Base-by-base conservation (phyloP, 2,113 vertebrate species). In the Callithrix jacchus region DNA sequence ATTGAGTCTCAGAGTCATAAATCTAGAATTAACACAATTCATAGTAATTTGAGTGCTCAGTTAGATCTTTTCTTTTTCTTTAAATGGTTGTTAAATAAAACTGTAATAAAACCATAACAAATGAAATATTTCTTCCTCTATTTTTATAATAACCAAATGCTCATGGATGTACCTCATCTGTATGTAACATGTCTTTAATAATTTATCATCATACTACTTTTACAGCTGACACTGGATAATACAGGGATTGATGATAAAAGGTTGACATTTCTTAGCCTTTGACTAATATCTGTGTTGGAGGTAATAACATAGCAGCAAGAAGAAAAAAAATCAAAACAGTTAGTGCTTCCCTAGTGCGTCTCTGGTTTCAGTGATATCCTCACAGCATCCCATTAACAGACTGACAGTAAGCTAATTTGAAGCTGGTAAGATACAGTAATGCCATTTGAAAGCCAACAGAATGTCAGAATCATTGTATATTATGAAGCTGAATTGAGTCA, bases 361-460 rank as follows among this genome's bases (percentile, higher is more conserved):
- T n/a, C 66, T 66, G 17, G 23, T 76, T 93, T 58, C 80, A 76
- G 18, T 27, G 68, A 27, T 52, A 74, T 80, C 64, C 89, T 68
- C 30, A 56, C 96, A 95, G 18, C 3, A 84, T 89, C 1, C n/a
- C 89, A 0, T 27, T 91, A 92, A 93, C 4, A 52, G 49, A 42
- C n/a, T 94, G 70, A 93, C 49, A 74, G 11, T 56, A 89, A 91
- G 12, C 21, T 97, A 97, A 90, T 86, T 71, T 87, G 80, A 74
- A 91, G 1, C 16, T 5, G 5, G 27, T 35, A 21, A 14, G 66
- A 87, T 95, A 17, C 27, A 25, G 74, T 47, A 94, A 81, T n/a
- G 37, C 70, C 56, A 93, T 49, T 45, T 61, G 58, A 96, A 95
- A 97, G 8, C 21, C 47, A 87, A 89, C 37, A 95, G 47, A 92